Percentiles rank a stretch among this genome's conserved stretches.
Evolutionary conservation across 2,888 invertebrate genomes (phyloP).

Genomic region (Noctua pronuba): DNA sequence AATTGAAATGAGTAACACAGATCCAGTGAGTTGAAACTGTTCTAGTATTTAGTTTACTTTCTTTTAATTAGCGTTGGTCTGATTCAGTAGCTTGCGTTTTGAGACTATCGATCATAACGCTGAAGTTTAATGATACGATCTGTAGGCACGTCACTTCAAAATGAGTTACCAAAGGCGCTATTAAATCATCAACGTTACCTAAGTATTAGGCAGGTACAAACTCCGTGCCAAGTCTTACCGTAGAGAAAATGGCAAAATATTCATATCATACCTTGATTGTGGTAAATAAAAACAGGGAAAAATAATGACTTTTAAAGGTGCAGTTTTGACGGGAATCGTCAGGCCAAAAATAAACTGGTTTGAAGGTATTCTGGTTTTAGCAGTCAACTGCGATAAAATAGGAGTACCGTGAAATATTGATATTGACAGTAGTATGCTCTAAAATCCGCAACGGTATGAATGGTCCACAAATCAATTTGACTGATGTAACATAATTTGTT

Average conservation of each 20-base stretch:
- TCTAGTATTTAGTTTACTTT: slow-evolving; percentile 45
- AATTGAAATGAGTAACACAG: slow-evolving; percentile 41
- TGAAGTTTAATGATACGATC: slow-evolving; percentile 23
- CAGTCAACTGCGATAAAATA: slow-evolving; percentile 13
- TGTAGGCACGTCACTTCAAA: slow-evolving; percentile 8
- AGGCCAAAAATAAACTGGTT: neutral
- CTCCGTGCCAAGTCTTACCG: neutral
- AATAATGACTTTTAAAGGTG: neutral
- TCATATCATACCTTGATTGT: neutral
- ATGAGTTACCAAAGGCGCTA: neutral
- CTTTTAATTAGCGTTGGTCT: slow-evolving; percentile 44
- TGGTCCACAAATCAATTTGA: slow-evolving; percentile 32
- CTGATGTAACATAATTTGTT: slow-evolving; percentile 40
- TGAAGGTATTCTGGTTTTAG: neutral
- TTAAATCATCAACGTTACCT: neutral
- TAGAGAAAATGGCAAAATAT: neutral
- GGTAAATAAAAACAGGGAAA: neutral
- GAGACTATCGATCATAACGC: slow-evolving; percentile 22
- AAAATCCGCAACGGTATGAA: slow-evolving; percentile 34
- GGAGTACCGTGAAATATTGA: slow-evolving; percentile 10
- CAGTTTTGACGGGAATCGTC: too few species aligned
- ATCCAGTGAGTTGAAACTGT: slow-evolving; percentile 47
- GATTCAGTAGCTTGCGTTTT: slow-evolving; percentile 26
- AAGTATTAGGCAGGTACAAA: neutral
- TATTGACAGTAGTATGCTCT: slow-evolving; percentile 29